phyloP scores from a whole-genome alignment of 1,140 invertebrate genomes.

The Zaprionus gabonicus region DNA sequence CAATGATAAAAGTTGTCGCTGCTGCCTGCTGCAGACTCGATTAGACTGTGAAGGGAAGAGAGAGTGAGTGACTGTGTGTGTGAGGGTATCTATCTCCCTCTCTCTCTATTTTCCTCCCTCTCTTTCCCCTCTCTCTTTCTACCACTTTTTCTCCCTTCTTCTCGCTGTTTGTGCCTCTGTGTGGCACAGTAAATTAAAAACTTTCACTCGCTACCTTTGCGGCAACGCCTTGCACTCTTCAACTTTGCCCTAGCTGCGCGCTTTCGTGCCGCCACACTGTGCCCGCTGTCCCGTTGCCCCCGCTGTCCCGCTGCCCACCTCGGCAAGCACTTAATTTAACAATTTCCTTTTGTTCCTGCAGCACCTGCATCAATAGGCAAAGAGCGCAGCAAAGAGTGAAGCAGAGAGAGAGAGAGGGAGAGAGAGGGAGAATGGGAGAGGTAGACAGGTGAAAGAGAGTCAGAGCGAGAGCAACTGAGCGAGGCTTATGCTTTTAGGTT shows the following conservation, averaged over 20 bases:
- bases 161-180: constrained; percentile 14
- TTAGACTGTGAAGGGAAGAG: constrained; percentile 31
- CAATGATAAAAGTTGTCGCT: constrained; percentile 59
- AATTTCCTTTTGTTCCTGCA: constrained; percentile 66
- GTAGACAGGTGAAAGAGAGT: background rate
- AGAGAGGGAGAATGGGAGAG: background rate
- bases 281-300: too few species aligned
- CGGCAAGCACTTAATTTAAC: constrained; percentile 72
- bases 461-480: constrained; percentile 8
- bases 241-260: constrained; percentile 39
- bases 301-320: constrained; percentile 38
- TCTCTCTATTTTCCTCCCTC: too few species aligned
- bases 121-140: too few species aligned
- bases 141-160: too few species aligned
- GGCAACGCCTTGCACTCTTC: constrained; percentile 48
- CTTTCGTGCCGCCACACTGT: too few species aligned
- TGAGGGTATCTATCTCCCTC: background rate
- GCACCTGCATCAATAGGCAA: constrained; percentile 48
- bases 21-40: constrained; percentile 29
- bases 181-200: constrained; percentile 59
- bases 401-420: background rate
- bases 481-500: constrained; percentile 77
- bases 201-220: constrained; percentile 55
- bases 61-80: background rate
- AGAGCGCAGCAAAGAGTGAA: background rate